These are phyloP conservation scores for Drosophila infuscata DNA, from an alignment of 2,888 invertebrate genomes.

Conservation along the genomic window DNA sequence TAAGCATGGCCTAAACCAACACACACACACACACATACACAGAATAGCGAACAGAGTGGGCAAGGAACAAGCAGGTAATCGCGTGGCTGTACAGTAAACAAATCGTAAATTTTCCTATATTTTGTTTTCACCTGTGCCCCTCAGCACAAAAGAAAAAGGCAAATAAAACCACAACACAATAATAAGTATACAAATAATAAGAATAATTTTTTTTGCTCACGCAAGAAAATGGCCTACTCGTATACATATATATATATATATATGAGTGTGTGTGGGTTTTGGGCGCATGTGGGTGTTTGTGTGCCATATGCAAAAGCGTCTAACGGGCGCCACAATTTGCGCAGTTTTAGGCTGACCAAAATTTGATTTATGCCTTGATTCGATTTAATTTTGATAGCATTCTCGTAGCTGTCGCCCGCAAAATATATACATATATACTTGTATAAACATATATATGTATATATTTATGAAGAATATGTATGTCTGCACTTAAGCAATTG, in stretches of 20 bases:
- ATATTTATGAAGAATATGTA: background rate
- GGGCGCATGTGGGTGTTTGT: constrained; percentile 19
- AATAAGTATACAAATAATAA: constrained; percentile 39
- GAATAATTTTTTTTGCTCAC: constrained; percentile 54
- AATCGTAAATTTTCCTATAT: constrained; percentile 53
- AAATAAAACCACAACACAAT: constrained; percentile 42
- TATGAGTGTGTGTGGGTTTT: background rate
- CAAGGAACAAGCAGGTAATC: constrained; percentile 18
- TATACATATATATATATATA: constrained; percentile 10
- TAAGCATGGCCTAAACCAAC: constrained; percentile 2
- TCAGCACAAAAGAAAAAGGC: constrained; percentile 21
- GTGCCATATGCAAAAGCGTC: constrained; percentile 61
- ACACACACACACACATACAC: constrained; percentile 13
- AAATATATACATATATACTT: background rate
- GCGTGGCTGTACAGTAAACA: constrained; percentile 64
- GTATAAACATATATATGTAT: background rate
- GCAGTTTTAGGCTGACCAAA: constrained; percentile 70
- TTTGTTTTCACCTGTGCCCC: constrained; percentile 32
- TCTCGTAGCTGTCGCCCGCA: constrained; percentile 16
- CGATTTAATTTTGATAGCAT: constrained; percentile 37
- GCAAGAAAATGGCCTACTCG: constrained; percentile 34
- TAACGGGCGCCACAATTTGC: constrained; percentile 69
- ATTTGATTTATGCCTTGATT: constrained; percentile 63
- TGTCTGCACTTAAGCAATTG: background rate
- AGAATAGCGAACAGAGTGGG: background rate